A percentile compares a stretch with the other conserved stretches of the same genome.
Evolutionary conservation across 2,888 invertebrate genomes (phyloP).

Genomic region (Monopis laevigella): DNA sequence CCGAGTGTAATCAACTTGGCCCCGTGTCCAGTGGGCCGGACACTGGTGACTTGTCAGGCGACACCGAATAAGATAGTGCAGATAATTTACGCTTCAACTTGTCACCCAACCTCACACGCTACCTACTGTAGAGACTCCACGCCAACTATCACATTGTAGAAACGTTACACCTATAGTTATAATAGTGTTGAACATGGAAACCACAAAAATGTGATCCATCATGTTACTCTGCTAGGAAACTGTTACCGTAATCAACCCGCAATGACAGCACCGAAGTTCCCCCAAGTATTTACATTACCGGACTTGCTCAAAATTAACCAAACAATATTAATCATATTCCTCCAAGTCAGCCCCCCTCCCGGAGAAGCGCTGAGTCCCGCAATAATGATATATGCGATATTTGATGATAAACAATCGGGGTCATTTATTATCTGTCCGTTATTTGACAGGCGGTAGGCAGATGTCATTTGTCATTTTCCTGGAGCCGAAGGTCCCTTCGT

Average conservation of each 20-base stretch:
- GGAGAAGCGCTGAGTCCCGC: conserved; percentile 51
- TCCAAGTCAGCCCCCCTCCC: conserved; percentile 40
- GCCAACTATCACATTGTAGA: no score
- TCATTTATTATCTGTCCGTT: conserved; percentile 74
- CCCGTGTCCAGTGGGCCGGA: no score
- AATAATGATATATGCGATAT: conserved; percentile 68
- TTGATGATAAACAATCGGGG: conserved; percentile 71
- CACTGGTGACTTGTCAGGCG: no score
- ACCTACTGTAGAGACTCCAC: no score
- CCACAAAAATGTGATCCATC: conserved; percentile 1
- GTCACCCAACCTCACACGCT: no score
- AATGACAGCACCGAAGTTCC: conserved; percentile 49
- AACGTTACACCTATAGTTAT: no score
- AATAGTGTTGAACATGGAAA: background rate
- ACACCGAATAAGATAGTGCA: no score
- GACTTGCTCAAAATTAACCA: conserved; percentile 57
- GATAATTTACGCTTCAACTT: no score
- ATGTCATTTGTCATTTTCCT: conserved; percentile 74
- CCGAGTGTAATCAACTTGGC: no score
- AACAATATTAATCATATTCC: conserved; percentile 63
- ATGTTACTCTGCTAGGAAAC: background rate
- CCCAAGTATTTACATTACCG: conserved; percentile 54
- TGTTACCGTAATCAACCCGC: conserved; percentile 36
- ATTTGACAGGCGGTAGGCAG: conserved; percentile 75
- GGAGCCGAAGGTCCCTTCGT: conserved; percentile 66